Percentiles rank a stretch among this genome's conserved stretches.
phyloP scores from a whole-genome alignment of 1,140 invertebrate species.

The Drosophila melanica region DNA sequence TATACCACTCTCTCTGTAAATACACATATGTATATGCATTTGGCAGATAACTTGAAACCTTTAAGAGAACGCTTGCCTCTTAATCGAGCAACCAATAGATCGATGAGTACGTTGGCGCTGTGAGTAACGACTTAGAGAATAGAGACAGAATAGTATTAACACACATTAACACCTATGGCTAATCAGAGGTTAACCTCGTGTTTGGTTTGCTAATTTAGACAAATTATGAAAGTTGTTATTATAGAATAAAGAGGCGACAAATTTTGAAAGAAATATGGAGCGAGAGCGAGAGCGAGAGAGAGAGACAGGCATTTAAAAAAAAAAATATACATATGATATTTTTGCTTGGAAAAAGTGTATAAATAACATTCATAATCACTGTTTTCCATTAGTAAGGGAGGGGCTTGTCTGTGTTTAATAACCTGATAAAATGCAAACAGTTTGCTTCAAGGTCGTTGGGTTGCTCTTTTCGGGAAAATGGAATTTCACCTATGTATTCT shows the following conservation, averaged over 20 bases:
- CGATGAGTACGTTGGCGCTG: neutral
- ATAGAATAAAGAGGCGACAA: neutral
- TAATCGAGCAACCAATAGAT: neutral
- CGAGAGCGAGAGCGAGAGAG: neutral
- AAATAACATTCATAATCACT: no score
- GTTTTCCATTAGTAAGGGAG: neutral
- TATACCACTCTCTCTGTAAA: neutral
- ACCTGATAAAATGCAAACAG: conserved; percentile 5
- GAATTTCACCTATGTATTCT: neutral
- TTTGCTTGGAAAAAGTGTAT: neutral
- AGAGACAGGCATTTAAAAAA: no score
- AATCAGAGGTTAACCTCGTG: neutral
- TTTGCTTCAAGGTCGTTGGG: conserved; percentile 24
- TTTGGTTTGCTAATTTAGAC: neutral
- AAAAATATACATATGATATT: no score
- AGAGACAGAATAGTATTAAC: neutral
- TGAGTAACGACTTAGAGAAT: neutral
- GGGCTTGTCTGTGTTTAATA: conserved; percentile 29
- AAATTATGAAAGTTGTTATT: neutral
- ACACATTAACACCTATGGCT: neutral
- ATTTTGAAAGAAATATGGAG: neutral
- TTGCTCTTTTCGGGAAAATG: conserved; percentile 1
- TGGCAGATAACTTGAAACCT: conserved; percentile 1
- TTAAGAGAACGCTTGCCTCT: neutral
- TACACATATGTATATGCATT: no score